Conservation (phyloP, 2,797 vertebrate genomes). For the Eptatretus atami region DNA sequence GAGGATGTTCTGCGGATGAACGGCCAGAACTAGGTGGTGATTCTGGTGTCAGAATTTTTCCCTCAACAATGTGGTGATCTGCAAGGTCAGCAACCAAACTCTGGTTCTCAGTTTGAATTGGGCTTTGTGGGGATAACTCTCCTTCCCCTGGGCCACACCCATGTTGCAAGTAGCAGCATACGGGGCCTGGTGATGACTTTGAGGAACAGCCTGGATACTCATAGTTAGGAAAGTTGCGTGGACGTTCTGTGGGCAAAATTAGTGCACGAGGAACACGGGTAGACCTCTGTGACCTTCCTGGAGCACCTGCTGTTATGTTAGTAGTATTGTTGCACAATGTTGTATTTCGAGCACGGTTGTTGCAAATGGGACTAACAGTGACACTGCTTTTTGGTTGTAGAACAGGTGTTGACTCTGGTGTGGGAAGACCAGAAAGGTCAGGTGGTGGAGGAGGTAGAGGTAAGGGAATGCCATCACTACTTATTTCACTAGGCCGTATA, state of each 20-base stretch:
- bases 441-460: conserved; percentile 1
- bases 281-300: background rate
- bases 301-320: background rate
- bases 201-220: too few species aligned
- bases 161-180: background rate
- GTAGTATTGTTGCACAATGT: background rate
- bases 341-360: too few species aligned
- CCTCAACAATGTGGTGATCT: background rate
- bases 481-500: too few species aligned
- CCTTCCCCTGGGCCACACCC: background rate
- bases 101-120: background rate
- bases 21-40: background rate
- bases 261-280: conserved; percentile 1
- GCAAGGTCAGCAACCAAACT: background rate
- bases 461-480: background rate
- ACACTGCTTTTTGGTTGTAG: background rate
- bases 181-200: background rate
- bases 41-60: background rate
- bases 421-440: conserved; percentile 3
- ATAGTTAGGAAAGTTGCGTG: background rate
- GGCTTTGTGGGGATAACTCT: background rate
- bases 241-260: conserved; percentile 1
- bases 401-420: conserved; percentile 1
- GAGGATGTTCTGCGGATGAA: background rate
- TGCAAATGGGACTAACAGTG: background rate